These are phyloP conservation scores for Lampris megalopsis DNA, from an alignment of 2,113 vertebrate genomes.

Conservation along the genomic window DNA sequence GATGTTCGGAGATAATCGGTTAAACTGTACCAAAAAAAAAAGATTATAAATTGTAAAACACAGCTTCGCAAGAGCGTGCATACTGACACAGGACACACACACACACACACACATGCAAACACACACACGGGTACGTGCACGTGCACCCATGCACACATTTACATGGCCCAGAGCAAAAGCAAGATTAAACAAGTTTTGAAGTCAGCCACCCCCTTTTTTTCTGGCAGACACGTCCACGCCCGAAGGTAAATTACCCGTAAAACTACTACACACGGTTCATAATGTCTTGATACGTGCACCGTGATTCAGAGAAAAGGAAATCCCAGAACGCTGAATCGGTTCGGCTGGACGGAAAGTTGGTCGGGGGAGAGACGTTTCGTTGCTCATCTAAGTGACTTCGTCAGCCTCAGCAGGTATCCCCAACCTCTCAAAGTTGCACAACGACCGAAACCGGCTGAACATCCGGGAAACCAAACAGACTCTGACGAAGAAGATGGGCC, in stretches of 20 bases:
- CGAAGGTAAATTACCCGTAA: conserved; percentile 15
- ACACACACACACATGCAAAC: conserved; percentile 17
- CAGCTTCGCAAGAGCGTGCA: too few relatives aligned
- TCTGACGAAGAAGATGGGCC: too few relatives aligned
- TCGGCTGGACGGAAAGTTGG: too few relatives aligned
- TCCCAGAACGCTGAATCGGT: too few relatives aligned
- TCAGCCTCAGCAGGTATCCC: too few relatives aligned
- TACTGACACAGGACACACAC: neutral
- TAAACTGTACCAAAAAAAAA: conserved; percentile 13
- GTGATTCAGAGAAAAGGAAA: too few relatives aligned
- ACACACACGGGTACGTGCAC: conserved; percentile 5
- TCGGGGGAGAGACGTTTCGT: too few relatives aligned
- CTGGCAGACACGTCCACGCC: conserved; percentile 24
- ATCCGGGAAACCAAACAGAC: too few relatives aligned
- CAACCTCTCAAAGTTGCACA: too few relatives aligned
- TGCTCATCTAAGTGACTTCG: too few relatives aligned
- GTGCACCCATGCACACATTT: neutral
- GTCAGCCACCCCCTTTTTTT: neutral
- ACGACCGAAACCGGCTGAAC: too few relatives aligned
- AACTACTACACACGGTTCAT: conserved; percentile 30
- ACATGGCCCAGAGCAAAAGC: conserved; percentile 36
- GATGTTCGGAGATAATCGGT: conserved; percentile 30
- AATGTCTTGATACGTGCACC: neutral
- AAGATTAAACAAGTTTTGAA: conserved; percentile 38
- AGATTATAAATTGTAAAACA: too few relatives aligned